Evolutionary conservation across 2,888 invertebrate genomes (phyloP), one percentile per base, ranked within the genome.

Genomic region (Melipona beecheii): DNA sequence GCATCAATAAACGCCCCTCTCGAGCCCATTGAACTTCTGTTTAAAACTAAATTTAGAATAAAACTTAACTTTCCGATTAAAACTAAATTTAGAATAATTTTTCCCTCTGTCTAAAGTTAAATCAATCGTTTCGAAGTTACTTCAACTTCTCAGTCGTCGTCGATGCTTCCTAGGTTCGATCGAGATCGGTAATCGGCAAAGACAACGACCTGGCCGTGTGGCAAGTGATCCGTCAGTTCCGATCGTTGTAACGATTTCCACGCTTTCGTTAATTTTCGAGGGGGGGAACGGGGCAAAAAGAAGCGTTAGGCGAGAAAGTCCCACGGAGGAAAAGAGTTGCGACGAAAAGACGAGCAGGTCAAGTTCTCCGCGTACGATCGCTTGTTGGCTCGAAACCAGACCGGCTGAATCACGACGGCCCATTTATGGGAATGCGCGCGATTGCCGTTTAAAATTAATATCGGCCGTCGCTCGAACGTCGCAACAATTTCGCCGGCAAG

Each of bases 401-500:
- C 79, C 75, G 80, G 80, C 81, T 75, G 84, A 85, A 84, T 85
- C 85, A 85, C 85, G 84, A 24, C 77, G 77, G 52, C 58, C 85
- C 85, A 84, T 85, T 84, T 85, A 85, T 73, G 85, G 84, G 3
- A 78, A 77, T 49, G 78, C 77, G 72, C 58, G 69, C 43, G 84
- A 81, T 81, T 81, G 78, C 54, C 77, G 77, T 83, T 80, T 71
- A 75, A 84, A 85, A 85, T 85, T 85, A 81, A 74, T 81, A 78
- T 75, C 64, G 76, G 19, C 36, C 36, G 50, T 15, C 54, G 43
- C 31, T 58, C 60, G 83, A 50, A 58, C 58, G 69, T 72, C 75
- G 43, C 65, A 66, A 62, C 52, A 74, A 54, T 70, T 66, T 81
- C 54, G 65, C 5, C n/a, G 5, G 69, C 43, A 31, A 19, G 68